Evolutionary conservation across 53 echinoderm and acorn worm species (phyloP), one percentile per base, ranked within the genome.

Genomic region (Actinopyga echinites): DNA sequence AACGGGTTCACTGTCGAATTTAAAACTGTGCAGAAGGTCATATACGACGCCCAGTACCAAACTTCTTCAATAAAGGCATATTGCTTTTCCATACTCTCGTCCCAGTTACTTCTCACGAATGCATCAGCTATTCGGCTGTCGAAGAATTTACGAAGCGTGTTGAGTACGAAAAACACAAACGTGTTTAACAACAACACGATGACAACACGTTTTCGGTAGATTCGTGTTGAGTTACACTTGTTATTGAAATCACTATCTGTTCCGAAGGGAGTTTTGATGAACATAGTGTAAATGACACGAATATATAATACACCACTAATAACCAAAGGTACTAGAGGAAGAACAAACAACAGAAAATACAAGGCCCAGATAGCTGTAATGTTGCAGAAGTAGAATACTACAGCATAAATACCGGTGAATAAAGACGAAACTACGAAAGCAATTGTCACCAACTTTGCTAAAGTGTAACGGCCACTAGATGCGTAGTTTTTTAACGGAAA

Each of bases 1-100:
- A 75, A 28, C 30, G 75, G 75, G 75, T 75, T 75, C 12, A 75
- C 28, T 25, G 53, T 75, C 13, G 75, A 75, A 75, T 75, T 75
- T 11, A 75, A 26, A 52, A 75, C 49, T 11, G 75, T 75, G 44
- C 49, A 75, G 43, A 53, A 45, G 8, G 75, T 30, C 75, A 75
- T 75, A 15, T 75, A 75, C 24, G 75, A 75, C 15, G 75, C 55
- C 75, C 49, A 75, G 15, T 45, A 25, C 75, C 75, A 75, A 3
- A 29, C 75, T 25, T 38, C 12, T 10, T 45, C 49, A 24, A 75
- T 38, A 17, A 75, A 75, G 5, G 40, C 52, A 29, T 42, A 28
- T 4, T 36, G 35, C 40, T 40, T 5, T 8, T 40, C 10, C 9
- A 26, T 36, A 11, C 11, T 42, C 26, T 25, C 9, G 8, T 24